Base-by-base conservation (phyloP, 2,888 invertebrate genomes). In the Tholera decimalis region DNA sequence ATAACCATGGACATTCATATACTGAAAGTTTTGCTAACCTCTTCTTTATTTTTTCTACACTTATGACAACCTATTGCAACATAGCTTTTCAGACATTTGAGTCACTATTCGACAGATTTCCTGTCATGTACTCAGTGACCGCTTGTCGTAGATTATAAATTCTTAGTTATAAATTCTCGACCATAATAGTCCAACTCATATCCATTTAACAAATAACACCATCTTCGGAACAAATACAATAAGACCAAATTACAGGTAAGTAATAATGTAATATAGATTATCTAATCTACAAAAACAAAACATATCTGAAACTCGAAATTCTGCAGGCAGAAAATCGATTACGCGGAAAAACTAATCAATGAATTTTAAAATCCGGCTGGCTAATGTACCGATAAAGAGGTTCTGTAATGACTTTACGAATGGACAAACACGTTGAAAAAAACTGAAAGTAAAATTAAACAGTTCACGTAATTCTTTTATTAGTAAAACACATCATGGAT, bases 401-500 rank as follows among this genome's bases (percentile, higher is more conserved):
- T 50, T 77, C 58, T 66, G 56, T 61, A 66, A 74, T 53, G 28
- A 53, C 44, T 79, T 73, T 49, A 66, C 65, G 71, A 47, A 76
- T 64, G 43, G 46, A 66, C 61, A 54, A 44, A 50, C 46, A 50
- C 56, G 18, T 54, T 39, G n/a, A 55, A 57, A 63, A 66, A 68
- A 59, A 67, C 63, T 63, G 59, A 70, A 78, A 76, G 62, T 69
- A 28, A 69, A 47, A 39, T 72, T 57, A 74, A 72, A 51, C 43
- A 44, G 24, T 30, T 70, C 24, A 75, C 54, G 62, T 73, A 80
- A 79, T 44, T 37, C 9, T 46, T 57, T 61, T 58, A 53, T 68
- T 54, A 57, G 55, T 59, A 43, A 61, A 11, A 63, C 55, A 55
- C 24, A 61, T 68, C 50, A 61, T 46, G 9, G 51, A 28, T 54